Conservation (phyloP, 2,888 invertebrate species). For the Morpho achilles region DNA sequence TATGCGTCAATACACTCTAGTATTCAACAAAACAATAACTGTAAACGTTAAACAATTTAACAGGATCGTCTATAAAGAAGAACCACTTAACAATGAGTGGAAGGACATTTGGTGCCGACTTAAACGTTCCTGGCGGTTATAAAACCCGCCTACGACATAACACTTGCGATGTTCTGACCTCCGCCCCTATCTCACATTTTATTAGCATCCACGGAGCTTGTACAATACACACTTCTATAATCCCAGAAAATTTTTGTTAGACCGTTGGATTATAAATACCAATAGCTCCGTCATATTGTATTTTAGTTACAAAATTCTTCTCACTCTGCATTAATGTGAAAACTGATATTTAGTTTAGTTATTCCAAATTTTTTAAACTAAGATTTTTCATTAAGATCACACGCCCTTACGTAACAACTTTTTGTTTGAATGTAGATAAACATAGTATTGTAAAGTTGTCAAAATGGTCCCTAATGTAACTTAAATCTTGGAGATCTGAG, state of each 20-base stretch:
- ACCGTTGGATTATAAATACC: slow-evolving; percentile 1
- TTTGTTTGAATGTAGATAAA: too few species aligned
- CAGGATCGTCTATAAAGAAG: slow-evolving; percentile 57
- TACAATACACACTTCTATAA: slow-evolving; percentile 28
- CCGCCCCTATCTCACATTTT: slow-evolving; percentile 47
- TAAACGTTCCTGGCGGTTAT: slow-evolving; percentile 66
- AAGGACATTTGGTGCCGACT: slow-evolving; percentile 58
- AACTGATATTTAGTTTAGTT: too few species aligned
- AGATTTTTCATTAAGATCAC: too few species aligned
- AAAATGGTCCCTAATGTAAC: too few species aligned
- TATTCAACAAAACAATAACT: slow-evolving; percentile 37
- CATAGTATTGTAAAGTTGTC: too few species aligned
- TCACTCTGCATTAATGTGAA: too few species aligned
- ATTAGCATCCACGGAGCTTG: slow-evolving; percentile 32
- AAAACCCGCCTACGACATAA: slow-evolving; percentile 72
- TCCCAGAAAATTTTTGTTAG: neutral
- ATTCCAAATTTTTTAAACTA: too few species aligned
- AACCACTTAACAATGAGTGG: slow-evolving; percentile 58
- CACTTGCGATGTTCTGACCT: slow-evolving; percentile 68
- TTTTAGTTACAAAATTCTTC: too few species aligned
- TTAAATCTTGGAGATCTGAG: too few species aligned
- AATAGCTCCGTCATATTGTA: neutral
- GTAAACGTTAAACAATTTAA: slow-evolving; percentile 55
- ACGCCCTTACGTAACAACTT: too few species aligned
- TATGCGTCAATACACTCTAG: neutral